These are phyloP conservation scores for Zaprionus bogoriensis DNA, from an alignment of 2,888 invertebrate species.

Conservation along the genomic window DNA sequence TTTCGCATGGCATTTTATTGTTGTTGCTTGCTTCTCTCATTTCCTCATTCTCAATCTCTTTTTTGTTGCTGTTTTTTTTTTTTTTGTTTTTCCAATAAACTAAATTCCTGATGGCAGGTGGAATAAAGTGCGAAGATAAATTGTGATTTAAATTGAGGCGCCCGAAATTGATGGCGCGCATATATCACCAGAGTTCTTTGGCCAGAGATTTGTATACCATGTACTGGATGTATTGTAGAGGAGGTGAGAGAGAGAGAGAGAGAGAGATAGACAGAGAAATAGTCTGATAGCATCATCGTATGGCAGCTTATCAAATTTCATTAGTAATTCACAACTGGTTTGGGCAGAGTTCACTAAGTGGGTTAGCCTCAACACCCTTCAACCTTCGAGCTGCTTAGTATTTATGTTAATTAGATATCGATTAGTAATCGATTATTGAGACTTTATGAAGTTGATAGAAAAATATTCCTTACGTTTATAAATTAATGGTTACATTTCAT, in stretches of 20 bases:
- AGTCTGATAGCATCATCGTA: neutral
- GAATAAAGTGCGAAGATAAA: slow-evolving; percentile 38
- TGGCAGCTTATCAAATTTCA: neutral
- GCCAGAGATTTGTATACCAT: neutral
- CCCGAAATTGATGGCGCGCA: slow-evolving; percentile 34
- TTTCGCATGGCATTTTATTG: slow-evolving; percentile 56
- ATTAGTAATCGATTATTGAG: no score
- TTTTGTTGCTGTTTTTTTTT: neutral
- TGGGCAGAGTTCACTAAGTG: neutral
- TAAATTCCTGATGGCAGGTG: slow-evolving; percentile 39
- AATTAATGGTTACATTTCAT: no score
- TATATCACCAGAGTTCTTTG: neutral
- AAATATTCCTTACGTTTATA: no score
- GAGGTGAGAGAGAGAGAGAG: neutral
- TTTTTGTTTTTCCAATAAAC: slow-evolving; percentile 8
- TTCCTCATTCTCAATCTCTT: no score
- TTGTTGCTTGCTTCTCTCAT: slow-evolving; percentile 2
- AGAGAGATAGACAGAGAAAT: neutral
- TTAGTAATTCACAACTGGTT: slow-evolving; percentile 24
- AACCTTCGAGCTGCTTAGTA: neutral
- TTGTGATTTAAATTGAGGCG: slow-evolving; percentile 29
- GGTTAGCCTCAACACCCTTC: neutral
- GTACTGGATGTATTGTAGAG: neutral
- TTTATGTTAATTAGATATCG: neutral
- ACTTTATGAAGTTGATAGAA: no score